Conservation (phyloP, 2,797 vertebrate species). For the Sternotherus odoratus region DNA sequence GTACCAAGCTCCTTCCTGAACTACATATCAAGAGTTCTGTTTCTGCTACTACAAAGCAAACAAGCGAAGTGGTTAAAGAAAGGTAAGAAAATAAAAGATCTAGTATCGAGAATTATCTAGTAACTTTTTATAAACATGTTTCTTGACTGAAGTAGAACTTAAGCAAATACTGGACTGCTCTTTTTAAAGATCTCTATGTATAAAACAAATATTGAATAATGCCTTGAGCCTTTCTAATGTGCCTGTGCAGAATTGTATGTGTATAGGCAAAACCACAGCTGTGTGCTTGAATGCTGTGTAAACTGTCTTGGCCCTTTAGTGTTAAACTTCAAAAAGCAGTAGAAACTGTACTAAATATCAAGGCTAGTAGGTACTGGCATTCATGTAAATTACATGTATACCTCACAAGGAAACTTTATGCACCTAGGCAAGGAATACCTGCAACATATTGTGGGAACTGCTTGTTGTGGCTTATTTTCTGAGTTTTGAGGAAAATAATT, state of each 20-base stretch:
- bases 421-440: background rate
- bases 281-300: constrained; percentile 33
- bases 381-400: background rate
- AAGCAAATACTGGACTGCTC: background rate
- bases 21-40: constrained; percentile 30
- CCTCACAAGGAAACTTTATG: background rate
- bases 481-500: background rate
- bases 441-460: background rate
- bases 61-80: constrained; percentile 23
- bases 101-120: constrained; percentile 23
- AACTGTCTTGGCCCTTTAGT: constrained; percentile 37
- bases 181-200: background rate
- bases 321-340: constrained; percentile 7
- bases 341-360: background rate
- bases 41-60: constrained; percentile 55
- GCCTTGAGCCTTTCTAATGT: constrained; percentile 13
- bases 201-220: background rate
- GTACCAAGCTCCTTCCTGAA: constrained; percentile 13
- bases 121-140: background rate
- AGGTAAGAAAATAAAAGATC: constrained; percentile 9
- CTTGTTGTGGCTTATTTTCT: too few relatives aligned
- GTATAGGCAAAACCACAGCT: background rate
- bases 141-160: background rate
- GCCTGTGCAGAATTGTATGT: constrained; percentile 44
- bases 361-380: background rate